Evolutionary conservation across 2,797 vertebrate species (phyloP).

Genomic region (Poeciliopsis presidionis): DNA sequence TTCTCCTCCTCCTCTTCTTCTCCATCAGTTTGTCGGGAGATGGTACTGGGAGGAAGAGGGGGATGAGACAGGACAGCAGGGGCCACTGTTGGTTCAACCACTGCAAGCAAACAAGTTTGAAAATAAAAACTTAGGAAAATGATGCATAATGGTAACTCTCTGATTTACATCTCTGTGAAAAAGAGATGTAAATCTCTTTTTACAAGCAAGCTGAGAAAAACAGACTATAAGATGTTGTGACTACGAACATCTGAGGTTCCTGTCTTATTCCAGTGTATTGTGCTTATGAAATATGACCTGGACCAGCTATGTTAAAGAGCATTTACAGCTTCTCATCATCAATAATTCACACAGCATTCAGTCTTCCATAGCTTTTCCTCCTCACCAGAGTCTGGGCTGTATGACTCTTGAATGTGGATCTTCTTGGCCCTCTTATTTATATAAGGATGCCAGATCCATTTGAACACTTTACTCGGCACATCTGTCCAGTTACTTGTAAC

Average conservation of each 20-base stretch:
- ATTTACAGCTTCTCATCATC: neutral
- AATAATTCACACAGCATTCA: neutral
- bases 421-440: neutral
- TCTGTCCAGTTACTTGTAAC: neutral
- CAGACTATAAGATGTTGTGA: neutral
- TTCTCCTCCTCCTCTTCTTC: neutral
- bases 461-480: neutral
- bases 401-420: neutral
- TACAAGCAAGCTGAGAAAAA: neutral
- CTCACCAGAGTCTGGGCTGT: neutral
- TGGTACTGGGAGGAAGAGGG: neutral
- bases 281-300: neutral
- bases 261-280: neutral
- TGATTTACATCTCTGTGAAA: neutral
- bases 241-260: neutral
- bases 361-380: neutral
- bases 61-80: slow-evolving; percentile 2
- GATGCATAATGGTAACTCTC: neutral
- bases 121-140: neutral
- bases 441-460: neutral
- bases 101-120: slow-evolving; percentile 29
- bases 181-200: neutral
- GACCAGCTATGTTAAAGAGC: neutral
- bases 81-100: slow-evolving; percentile 3
- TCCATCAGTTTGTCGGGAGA: neutral